Evolutionary conservation across 2,888 invertebrate genomes (phyloP).

Genomic region (Blastobasis lacticolella): DNA sequence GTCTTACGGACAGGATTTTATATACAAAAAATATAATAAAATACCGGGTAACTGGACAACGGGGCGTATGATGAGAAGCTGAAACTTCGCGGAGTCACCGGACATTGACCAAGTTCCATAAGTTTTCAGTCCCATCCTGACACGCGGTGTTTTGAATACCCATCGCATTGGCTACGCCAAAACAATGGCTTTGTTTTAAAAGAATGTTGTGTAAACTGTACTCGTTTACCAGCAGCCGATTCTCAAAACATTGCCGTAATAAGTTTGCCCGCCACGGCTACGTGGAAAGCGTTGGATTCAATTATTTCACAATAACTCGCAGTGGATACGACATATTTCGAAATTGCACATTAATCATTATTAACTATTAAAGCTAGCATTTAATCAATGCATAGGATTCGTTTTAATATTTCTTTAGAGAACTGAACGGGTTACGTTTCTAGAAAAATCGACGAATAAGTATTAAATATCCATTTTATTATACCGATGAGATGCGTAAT

Average conservation of each 20-base stretch:
- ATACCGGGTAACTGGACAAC: too few relatives aligned
- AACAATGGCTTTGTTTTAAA: constrained; percentile 49
- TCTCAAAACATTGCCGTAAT: constrained; percentile 41
- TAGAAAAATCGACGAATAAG: too few relatives aligned
- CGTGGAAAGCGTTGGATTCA: constrained; percentile 9
- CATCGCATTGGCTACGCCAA: constrained; percentile 27
- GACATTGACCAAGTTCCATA: constrained; percentile 50
- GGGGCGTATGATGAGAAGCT: constrained; percentile 16
- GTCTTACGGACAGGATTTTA: not conserved
- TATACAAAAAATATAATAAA: not conserved
- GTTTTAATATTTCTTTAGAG: too few relatives aligned
- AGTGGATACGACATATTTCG: constrained; percentile 3
- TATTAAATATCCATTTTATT: too few relatives aligned
- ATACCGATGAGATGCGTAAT: too few relatives aligned
- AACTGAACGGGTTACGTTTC: too few relatives aligned
- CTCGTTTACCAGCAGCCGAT: constrained; percentile 17
- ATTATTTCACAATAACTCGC: constrained; percentile 8
- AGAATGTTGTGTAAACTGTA: constrained; percentile 50
- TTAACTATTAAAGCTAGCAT: too few relatives aligned
- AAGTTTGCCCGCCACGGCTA: constrained; percentile 16
- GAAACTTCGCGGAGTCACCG: constrained; percentile 43
- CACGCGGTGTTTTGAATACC: constrained; percentile 43
- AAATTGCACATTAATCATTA: not conserved
- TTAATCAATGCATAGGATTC: too few relatives aligned
- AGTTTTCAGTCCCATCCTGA: constrained; percentile 30